Conservation (phyloP, 2,113 vertebrate species). For the Heterotis niloticus region DNA sequence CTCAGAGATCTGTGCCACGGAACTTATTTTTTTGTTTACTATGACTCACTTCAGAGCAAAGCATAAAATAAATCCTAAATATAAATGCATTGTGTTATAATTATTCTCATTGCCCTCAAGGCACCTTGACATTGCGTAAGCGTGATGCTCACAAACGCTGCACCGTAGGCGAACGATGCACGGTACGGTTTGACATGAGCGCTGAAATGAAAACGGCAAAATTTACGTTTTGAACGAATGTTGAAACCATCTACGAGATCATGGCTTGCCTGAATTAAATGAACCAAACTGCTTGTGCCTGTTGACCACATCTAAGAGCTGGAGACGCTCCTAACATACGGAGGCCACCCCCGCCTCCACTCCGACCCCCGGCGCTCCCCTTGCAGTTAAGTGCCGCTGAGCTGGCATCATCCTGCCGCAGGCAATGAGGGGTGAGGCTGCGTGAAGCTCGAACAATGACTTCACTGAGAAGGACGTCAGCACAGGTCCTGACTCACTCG, state of each 20-base stretch:
- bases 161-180: background rate
- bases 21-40: no score
- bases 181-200: background rate
- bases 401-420: background rate
- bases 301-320: background rate
- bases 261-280: background rate
- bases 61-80: no score
- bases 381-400: background rate
- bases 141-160: no score
- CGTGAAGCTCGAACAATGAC: slow-evolving; percentile 3
- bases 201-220: background rate
- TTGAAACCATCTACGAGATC: background rate
- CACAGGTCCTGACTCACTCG: slow-evolving; percentile 18
- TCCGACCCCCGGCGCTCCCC: background rate
- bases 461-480: slow-evolving; percentile 26
- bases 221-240: no score
- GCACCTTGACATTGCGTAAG: no score
- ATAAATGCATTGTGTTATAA: no score
- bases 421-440: slow-evolving; percentile 14
- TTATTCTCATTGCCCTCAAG: no score
- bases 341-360: no score
- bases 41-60: no score
- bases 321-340: background rate
- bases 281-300: background rate
- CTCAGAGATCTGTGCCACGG: no score